A percentile compares a stretch with the other conserved stretches of the same genome.
phyloP scores from a whole-genome alignment of 2,888 invertebrate genomes.

The Netelia melanura region DNA sequence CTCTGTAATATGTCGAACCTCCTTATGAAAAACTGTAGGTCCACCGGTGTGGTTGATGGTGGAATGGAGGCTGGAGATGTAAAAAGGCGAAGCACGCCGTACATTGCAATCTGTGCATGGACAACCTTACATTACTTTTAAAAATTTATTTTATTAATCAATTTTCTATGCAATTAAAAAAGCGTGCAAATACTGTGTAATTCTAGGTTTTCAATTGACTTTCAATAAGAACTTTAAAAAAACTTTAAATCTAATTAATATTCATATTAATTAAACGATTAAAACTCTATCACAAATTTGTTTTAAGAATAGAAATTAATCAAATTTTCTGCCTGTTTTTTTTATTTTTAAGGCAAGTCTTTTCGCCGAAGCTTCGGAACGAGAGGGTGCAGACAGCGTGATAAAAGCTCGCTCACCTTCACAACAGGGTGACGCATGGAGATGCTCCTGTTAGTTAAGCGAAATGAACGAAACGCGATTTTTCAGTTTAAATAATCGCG shows the following conservation, averaged over 20 bases:
- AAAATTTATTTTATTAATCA: background rate
- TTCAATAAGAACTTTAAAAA: no score
- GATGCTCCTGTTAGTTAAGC: conserved; percentile 78
- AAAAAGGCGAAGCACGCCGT: no score
- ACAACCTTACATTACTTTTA: background rate
- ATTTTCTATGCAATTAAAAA: no score
- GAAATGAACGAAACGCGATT: background rate
- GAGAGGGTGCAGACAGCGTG: conserved; percentile 78
- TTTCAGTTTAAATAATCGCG: background rate
- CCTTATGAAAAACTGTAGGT: no score
- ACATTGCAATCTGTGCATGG: no score
- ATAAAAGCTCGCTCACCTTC: conserved; percentile 79
- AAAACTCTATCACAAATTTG: background rate
- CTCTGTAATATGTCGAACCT: no score
- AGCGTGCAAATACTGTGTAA: no score
- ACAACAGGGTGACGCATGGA: conserved; percentile 80
- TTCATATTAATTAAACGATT: no score
- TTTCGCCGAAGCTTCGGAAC: conserved; percentile 79
- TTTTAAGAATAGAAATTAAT: background rate
- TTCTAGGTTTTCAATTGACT: no score
- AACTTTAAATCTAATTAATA: no score
- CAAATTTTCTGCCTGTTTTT: background rate
- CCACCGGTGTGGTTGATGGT: no score
- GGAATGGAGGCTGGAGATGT: no score
- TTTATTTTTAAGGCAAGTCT: conserved; percentile 77